These are phyloP conservation scores for Thecophora atra DNA, from an alignment of 2,888 invertebrate species.

Conservation along the genomic window DNA sequence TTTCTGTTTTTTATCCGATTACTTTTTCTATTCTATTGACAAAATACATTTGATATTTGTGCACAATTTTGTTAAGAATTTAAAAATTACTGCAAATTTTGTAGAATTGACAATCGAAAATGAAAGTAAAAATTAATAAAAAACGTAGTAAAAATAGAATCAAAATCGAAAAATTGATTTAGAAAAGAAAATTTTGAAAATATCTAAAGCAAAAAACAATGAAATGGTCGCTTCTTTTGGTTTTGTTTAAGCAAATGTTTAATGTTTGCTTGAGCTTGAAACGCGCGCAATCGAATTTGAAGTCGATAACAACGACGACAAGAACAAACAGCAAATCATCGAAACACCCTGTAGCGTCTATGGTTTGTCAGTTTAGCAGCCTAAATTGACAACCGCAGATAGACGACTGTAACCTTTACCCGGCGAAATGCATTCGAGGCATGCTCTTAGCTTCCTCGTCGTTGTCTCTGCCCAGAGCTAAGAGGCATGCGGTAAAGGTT, in stretches of 20 bases:
- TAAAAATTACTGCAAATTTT: slow-evolving; percentile 35
- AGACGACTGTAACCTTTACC: slow-evolving; percentile 52
- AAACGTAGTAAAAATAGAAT: slow-evolving; percentile 3
- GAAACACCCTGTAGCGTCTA: slow-evolving; percentile 31
- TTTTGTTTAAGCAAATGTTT: background rate
- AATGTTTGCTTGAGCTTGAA: slow-evolving; percentile 1
- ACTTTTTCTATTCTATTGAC: slow-evolving; percentile 33
- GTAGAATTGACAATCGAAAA: too few relatives aligned
- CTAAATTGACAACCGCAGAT: slow-evolving; percentile 29
- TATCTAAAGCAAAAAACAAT: slow-evolving; percentile 42
- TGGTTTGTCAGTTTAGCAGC: slow-evolving; percentile 24
- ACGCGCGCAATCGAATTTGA: slow-evolving; percentile 3
- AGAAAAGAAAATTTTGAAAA: slow-evolving; percentile 23
- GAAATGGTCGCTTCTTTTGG: slow-evolving; percentile 51
- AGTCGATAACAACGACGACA: background rate
- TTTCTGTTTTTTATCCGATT: slow-evolving; percentile 29
- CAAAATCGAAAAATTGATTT: background rate
- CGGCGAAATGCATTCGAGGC: slow-evolving; percentile 44
- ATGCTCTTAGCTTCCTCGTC: slow-evolving; percentile 63
- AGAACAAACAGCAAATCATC: slow-evolving; percentile 33
- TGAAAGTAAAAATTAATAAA: too few relatives aligned
- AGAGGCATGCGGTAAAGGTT: slow-evolving; percentile 60
- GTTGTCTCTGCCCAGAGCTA: slow-evolving; percentile 65
- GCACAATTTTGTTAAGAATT: slow-evolving; percentile 30
- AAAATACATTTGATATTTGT: slow-evolving; percentile 24